phyloP scores from a whole-genome alignment of 2,797 vertebrate species.

The Sebastes hubbsi region DNA sequence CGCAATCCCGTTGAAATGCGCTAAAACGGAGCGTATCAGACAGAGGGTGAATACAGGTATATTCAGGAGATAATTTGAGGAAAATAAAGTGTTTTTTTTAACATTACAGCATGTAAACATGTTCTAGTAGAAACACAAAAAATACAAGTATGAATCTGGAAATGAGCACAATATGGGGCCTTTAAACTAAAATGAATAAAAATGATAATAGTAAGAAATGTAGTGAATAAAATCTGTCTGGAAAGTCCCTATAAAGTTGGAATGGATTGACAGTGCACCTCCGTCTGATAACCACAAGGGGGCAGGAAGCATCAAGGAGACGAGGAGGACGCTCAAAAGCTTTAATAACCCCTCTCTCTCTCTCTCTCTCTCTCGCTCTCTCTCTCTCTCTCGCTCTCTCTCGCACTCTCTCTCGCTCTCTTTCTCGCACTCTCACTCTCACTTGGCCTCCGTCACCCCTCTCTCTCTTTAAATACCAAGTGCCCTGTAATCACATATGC shows the following conservation, averaged over 20 bases:
- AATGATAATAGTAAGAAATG: neutral
- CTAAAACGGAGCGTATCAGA: too few relatives aligned
- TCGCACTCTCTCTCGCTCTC: neutral
- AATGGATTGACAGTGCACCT: conserved; percentile 11
- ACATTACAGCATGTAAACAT: too few relatives aligned
- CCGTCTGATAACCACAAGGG: conserved; percentile 49
- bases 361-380: neutral
- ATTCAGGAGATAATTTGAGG: too few relatives aligned
- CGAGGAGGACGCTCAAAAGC: neutral
- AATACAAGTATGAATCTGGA: too few relatives aligned
- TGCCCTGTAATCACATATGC: conserved; percentile 41
- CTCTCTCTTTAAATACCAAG: conserved; percentile 34
- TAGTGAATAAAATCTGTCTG: neutral
- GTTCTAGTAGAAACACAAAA: too few relatives aligned
- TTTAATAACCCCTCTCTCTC: neutral
- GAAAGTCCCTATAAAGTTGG: neutral
- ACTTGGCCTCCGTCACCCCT: neutral
- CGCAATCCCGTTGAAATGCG: too few relatives aligned
- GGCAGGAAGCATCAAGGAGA: conserved; percentile 57
- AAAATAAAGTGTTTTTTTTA: too few relatives aligned
- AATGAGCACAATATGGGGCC: too few relatives aligned
- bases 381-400: neutral
- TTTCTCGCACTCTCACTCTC: neutral
- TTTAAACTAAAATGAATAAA: neutral
- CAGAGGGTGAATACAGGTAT: too few relatives aligned